phyloP scores from a whole-genome alignment of 2,797 vertebrate genomes.

The Acipenser ruthenus region DNA sequence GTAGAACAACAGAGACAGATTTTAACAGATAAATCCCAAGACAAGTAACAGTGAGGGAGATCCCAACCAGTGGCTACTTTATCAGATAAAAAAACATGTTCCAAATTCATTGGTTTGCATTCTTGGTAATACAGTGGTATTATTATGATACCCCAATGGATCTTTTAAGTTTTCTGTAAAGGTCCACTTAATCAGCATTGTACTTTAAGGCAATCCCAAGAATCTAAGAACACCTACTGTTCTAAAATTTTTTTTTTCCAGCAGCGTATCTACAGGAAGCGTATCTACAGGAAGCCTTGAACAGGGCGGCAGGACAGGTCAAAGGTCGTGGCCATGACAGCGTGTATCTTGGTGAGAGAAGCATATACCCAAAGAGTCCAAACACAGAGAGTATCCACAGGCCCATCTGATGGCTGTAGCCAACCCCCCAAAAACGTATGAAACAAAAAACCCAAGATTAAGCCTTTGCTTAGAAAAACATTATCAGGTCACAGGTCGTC shows the following conservation, averaged over 20 bases:
- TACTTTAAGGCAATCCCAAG: constrained; percentile 29
- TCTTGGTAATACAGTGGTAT: too few relatives aligned
- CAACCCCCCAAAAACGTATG: constrained; percentile 32
- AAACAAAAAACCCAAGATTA: constrained; percentile 51
- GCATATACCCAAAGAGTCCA: constrained; percentile 46
- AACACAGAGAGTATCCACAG: constrained; percentile 43
- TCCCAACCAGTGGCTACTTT: too few relatives aligned
- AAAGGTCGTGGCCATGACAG: constrained; percentile 68
- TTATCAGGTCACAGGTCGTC: constrained; percentile 43
- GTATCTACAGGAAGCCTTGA: constrained; percentile 35
- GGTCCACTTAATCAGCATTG: too few relatives aligned
- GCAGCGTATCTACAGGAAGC: constrained; percentile 21
- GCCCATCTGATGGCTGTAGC: constrained; percentile 37
- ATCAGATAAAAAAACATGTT: too few relatives aligned
- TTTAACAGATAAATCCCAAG: too few relatives aligned
- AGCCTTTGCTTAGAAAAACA: constrained; percentile 57
- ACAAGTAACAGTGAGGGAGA: too few relatives aligned
- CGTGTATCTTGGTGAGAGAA: constrained; percentile 53
- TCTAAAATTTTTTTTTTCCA: background rate
- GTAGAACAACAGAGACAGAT: too few relatives aligned
- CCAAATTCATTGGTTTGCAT: too few relatives aligned
- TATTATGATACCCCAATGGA: too few relatives aligned
- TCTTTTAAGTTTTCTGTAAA: too few relatives aligned
- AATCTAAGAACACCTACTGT: constrained; percentile 26
- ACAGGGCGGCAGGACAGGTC: constrained; percentile 43